phyloP scores from a whole-genome alignment of 1,140 invertebrate species.

The Drusus annulatus region DNA sequence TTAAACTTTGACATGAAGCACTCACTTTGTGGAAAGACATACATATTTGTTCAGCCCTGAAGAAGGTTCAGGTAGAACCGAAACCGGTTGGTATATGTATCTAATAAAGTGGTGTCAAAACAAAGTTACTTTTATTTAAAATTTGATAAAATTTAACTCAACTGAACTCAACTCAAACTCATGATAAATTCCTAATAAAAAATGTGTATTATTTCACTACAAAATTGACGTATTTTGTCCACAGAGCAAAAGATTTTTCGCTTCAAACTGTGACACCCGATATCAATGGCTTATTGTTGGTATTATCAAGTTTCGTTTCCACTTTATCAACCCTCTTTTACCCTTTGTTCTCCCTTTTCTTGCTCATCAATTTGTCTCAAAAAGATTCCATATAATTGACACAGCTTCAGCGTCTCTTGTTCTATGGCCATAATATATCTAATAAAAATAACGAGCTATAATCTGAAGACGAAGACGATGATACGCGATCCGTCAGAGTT shows the following conservation, averaged over 20 bases:
- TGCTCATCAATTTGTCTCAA: background rate
- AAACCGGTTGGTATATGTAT: no score
- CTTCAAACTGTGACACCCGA: background rate
- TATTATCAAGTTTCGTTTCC: background rate
- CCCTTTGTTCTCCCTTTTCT: background rate
- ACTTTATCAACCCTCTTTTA: background rate
- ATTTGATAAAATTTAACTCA: no score
- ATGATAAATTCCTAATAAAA: no score
- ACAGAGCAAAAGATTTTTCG: background rate
- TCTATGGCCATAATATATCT: constrained; percentile 11
- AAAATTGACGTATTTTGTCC: no score
- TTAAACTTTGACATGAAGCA: no score
- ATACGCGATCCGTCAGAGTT: background rate
- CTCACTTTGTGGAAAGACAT: no score
- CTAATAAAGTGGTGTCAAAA: no score
- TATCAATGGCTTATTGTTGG: background rate
- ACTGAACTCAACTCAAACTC: no score
- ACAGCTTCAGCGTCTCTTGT: background rate
- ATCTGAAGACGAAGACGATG: background rate
- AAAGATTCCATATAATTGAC: background rate
- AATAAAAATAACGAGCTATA: constrained; percentile 15
- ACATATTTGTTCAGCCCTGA: no score
- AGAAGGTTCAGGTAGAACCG: no score
- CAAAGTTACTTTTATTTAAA: no score
- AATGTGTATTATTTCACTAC: no score